Percentiles rank a stretch among this genome's conserved stretches.
These are phyloP conservation scores for Halocynthia roretzi DNA, from an alignment of 23 tunicate genomes.

Conservation along the genomic window DNA sequence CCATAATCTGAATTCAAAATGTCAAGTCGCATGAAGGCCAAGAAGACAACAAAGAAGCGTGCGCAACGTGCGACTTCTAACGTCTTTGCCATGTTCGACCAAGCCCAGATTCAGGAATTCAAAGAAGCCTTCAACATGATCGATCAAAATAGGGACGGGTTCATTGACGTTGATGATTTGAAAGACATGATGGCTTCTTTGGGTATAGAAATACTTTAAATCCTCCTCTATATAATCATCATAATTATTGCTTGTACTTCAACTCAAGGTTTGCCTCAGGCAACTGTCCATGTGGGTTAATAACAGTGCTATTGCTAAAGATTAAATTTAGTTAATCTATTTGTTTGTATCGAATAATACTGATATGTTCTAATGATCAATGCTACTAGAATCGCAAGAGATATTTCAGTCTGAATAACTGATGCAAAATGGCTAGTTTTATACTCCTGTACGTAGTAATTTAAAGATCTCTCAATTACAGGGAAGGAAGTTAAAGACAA, in stretches of 20 bases:
- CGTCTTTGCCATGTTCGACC: constrained; percentile 99
- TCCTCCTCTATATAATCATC: no score
- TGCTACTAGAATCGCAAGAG: no score
- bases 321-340: no score
- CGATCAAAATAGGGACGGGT: constrained; percentile 99
- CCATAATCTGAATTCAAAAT: constrained; percentile 29
- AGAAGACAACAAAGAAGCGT: constrained; percentile 95
- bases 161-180: constrained; percentile 86
- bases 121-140: constrained; percentile 99
- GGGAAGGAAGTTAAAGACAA: constrained; percentile 63
- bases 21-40: constrained; percentile 88
- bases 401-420: no score
- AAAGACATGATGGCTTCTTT: constrained; percentile 98
- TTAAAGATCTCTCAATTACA: neutral
- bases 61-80: constrained; percentile 99
- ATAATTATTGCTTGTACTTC: no score
- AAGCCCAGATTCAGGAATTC: constrained; percentile 99
- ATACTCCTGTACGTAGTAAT: no score
- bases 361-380: no score
- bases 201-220: constrained; percentile 25
- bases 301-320: no score
- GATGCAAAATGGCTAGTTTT: no score
- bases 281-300: no score
- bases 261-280: no score
- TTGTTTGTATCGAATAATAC: no score